Base-by-base conservation (phyloP, 1,140 invertebrate genomes). In the Drosophila dunni region DNA sequence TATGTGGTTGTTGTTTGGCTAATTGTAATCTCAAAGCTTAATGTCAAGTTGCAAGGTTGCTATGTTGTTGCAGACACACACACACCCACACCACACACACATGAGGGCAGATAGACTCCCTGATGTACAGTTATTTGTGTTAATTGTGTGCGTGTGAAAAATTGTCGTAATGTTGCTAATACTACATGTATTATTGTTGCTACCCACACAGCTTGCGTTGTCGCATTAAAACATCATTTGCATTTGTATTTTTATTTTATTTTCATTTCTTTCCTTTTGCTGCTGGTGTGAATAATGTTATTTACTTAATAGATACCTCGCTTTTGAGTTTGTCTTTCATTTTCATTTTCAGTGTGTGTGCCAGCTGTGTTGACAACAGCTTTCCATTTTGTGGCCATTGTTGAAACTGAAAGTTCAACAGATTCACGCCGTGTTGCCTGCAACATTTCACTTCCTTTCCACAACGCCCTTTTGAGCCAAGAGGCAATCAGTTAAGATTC, bases 371-470 rank as follows among this genome's bases (percentile, higher is more conserved):
- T 60, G 68, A 62, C 65, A 75, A 69, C 67, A 69, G 81, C 83
- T 86, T 86, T 86, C 83, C 82, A 83, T 79, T 88, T 88, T 66
- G 24, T 29, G 44, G 60, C 62, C 79, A 86, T 86, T 86, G 82
- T 86, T 65, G 64, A 85, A 85, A 81, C 64, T 71, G 78, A 85
- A 85, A 86, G 82, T 86, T 81, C 10, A 60, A 60, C 82, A 82
- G 79, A 71, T 75, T 79, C 51, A 75, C 65, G 75, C 63, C 61
- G 42, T n/a, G 24, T 13, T 45, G 40, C 20, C 10, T 44, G 24
- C 42, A 7, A 33, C 83, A 83, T 86, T 88, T 88, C 79, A 86
- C 83, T 86, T 86, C 82, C 82, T 88, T 88, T 79, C 75, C 67
- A 80, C 67, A 80, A 70, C 74, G 58, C 69, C 68, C 68, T 67